Evolutionary conservation across 2,113 vertebrate species (phyloP).

Genomic region (Otocyon megalotis): DNA sequence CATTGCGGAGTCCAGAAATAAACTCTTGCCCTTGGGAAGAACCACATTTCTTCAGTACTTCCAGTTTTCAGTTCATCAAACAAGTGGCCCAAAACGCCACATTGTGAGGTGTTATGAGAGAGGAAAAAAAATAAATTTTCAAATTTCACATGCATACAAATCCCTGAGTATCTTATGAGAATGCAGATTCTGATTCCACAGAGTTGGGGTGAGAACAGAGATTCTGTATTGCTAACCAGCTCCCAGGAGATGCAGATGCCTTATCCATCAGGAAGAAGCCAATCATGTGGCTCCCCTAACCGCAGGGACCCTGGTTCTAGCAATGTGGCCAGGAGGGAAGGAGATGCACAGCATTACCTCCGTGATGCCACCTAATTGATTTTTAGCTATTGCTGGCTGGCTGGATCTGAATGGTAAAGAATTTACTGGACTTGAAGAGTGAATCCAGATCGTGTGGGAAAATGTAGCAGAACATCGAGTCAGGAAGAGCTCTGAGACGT

Average conservation of each 20-base stretch:
- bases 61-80: not conserved
- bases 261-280: not conserved
- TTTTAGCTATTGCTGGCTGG: accelerated
- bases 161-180: not conserved
- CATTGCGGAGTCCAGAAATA: too few species aligned
- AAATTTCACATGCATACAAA: not conserved
- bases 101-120: not conserved
- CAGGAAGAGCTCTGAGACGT: accelerated
- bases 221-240: too few species aligned
- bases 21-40: not conserved
- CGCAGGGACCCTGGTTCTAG: not conserved
- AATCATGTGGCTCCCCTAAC: not conserved
- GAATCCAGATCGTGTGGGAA: not conserved
- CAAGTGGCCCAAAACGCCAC: not conserved
- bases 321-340: not conserved
- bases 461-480: accelerated
- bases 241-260: accelerated
- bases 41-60: not conserved
- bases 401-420: not conserved
- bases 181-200: too few species aligned
- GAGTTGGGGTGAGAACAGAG: not conserved
- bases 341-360: not conserved
- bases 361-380: accelerated
- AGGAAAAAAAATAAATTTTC: not conserved
- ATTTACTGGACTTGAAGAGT: not conserved